phyloP scores from a whole-genome alignment of 2,113 vertebrate species.

The Halcyon senegalensis region DNA sequence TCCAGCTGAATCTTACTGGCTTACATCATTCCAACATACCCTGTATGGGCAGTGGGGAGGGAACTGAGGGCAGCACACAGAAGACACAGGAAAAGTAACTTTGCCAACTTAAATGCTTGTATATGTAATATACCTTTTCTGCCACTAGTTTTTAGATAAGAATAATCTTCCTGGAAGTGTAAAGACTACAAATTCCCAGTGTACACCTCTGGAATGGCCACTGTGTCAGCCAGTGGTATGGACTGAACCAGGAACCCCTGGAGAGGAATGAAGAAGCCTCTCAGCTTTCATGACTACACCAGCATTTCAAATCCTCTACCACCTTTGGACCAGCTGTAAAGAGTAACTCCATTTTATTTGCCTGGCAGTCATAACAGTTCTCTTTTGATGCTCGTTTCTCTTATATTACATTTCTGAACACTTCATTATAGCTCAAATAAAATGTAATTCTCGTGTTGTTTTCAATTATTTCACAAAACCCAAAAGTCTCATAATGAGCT shows the following conservation, averaged over 20 bases:
- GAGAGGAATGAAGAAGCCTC: background rate
- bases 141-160: background rate
- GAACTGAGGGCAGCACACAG: background rate
- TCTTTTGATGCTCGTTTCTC: conserved; percentile 43
- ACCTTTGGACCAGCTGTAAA: background rate
- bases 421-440: conserved; percentile 49
- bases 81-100: background rate
- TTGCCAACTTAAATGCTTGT: background rate
- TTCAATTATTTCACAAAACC: conserved; percentile 63
- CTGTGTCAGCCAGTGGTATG: background rate
- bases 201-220: background rate
- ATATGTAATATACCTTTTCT: background rate
- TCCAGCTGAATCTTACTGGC: background rate
- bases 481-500: conserved; percentile 53
- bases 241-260: background rate
- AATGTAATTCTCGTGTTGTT: conserved; percentile 51
- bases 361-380: background rate
- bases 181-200: background rate
- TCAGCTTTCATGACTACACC: background rate
- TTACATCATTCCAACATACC: background rate
- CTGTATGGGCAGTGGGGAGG: no score
- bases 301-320: background rate
- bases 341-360: background rate
- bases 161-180: background rate
- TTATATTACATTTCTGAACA: conserved; percentile 40